Conservation (phyloP, 2,113 vertebrate species). For the Myiozetetes cayanensis region DNA sequence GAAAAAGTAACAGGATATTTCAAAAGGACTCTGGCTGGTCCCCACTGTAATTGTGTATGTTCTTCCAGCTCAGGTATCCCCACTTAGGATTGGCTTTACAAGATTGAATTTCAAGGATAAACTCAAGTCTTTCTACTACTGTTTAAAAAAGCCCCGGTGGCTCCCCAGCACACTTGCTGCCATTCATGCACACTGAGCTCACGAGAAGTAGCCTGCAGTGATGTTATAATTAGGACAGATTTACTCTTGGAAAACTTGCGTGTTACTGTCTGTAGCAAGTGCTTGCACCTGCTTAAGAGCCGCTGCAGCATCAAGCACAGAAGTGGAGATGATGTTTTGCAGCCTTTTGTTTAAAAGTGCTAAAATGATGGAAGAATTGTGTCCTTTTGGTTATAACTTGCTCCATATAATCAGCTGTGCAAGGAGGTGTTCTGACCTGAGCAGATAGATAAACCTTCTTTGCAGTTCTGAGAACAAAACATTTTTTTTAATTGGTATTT, state of each 20-base stretch:
- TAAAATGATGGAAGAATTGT: background rate
- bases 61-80: background rate
- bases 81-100: background rate
- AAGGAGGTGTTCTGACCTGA: background rate
- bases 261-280: background rate
- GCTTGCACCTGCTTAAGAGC: background rate
- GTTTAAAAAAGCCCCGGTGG: background rate
- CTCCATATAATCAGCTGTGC: background rate
- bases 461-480: background rate
- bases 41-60: background rate
- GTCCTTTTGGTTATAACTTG: background rate
- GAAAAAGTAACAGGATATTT: background rate
- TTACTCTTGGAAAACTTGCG: background rate
- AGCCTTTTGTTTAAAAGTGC: background rate
- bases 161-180: background rate
- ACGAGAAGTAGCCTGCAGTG: slow-evolving; percentile 42
- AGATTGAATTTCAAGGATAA: slow-evolving; percentile 8
- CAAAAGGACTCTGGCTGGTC: background rate
- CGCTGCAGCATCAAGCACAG: fast-evolving
- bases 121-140: background rate
- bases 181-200: background rate
- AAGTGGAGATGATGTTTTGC: background rate
- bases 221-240: slow-evolving; percentile 48
- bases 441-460: background rate
- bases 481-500: background rate